phyloP scores from a whole-genome alignment of 2,888 invertebrate genomes.

The Xylota sylvarum region DNA sequence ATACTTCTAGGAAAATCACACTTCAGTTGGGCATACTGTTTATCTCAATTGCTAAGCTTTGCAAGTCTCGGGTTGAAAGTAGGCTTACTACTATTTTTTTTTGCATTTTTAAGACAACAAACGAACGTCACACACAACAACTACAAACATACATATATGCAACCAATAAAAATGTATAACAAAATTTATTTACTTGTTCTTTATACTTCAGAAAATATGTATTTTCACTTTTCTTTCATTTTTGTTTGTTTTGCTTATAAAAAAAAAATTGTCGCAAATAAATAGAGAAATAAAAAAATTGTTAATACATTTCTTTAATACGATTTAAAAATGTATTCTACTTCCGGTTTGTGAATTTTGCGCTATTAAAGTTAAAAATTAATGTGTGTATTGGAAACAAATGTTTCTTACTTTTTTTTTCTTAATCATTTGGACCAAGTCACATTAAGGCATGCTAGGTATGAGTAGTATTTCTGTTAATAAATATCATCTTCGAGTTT shows the following conservation, averaged over 20 bases:
- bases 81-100: too few relatives aligned
- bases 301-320: slow-evolving; percentile 42
- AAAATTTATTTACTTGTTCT: slow-evolving; percentile 64
- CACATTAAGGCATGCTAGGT: slow-evolving; percentile 68
- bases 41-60: too few relatives aligned
- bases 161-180: slow-evolving; percentile 34
- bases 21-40: too few relatives aligned
- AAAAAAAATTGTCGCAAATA: slow-evolving; percentile 53
- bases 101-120: too few relatives aligned
- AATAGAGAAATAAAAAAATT: slow-evolving; percentile 39
- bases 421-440: slow-evolving; percentile 57
- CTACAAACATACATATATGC: background rate
- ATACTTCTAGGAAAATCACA: too few relatives aligned
- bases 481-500: slow-evolving; percentile 47
- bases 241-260: slow-evolving; percentile 8
- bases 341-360: slow-evolving; percentile 20
- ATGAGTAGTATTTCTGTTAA: slow-evolving; percentile 59
- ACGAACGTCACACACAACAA: too few relatives aligned
- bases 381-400: slow-evolving; percentile 9
- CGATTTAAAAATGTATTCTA: slow-evolving; percentile 41
- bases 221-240: slow-evolving; percentile 41
- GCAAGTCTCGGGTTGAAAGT: too few relatives aligned
- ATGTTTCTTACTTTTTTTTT: slow-evolving; percentile 13
- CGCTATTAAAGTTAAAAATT: slow-evolving; percentile 39
- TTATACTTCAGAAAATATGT: slow-evolving; percentile 56